A percentile compares a stretch with the other conserved stretches of the same genome.
phyloP scores from a whole-genome alignment of 2,113 vertebrate genomes.

The Neotoma lepida region DNA sequence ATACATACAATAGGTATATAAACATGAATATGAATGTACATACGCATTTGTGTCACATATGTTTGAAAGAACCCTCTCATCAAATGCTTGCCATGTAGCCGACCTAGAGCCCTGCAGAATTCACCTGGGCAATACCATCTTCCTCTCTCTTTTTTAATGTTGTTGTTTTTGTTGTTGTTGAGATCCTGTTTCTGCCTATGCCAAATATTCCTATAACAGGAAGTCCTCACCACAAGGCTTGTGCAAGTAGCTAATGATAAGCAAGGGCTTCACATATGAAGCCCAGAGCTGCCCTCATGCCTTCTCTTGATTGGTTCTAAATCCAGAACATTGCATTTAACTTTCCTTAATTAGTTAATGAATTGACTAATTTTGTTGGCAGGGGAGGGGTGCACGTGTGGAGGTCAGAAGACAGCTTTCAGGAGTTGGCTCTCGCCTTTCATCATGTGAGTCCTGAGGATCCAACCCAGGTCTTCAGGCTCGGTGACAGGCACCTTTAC shows the following conservation, averaged over 20 bases:
- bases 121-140: not conserved
- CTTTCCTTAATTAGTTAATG: not conserved
- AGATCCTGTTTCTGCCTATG: not conserved
- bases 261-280: rapidly evolving
- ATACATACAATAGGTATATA: no score
- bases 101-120: not conserved
- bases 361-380: not conserved
- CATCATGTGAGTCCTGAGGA: not conserved
- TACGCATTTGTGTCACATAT: not conserved
- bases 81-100: not conserved
- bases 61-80: not conserved
- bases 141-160: no score
- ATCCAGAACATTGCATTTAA: not conserved
- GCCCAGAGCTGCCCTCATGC: not conserved
- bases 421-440: not conserved
- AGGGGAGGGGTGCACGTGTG: not conserved
- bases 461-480: not conserved
- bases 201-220: not conserved
- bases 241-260: rapidly evolving
- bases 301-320: not conserved
- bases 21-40: not conserved
- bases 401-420: not conserved
- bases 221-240: not conserved
- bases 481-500: not conserved
- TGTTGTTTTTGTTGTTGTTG: not conserved